Evolutionary conservation across 2,797 vertebrate genomes (phyloP).

Genomic region (Tadarida brasiliensis): DNA sequence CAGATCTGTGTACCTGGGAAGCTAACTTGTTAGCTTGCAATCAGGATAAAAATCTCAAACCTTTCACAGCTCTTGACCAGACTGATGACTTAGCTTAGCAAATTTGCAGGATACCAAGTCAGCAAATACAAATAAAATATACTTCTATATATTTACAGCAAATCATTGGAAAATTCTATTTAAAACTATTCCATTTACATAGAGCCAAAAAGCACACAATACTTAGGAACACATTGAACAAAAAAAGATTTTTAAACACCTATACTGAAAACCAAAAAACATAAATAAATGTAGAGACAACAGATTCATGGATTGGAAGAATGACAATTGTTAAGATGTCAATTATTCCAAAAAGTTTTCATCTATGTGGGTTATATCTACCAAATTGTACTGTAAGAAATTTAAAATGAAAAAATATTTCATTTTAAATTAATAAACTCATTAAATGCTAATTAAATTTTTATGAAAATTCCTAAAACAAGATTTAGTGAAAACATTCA

Average conservation of each 20-base stretch:
- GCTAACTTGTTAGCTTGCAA: background rate
- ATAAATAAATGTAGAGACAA: background rate
- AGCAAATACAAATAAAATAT: background rate
- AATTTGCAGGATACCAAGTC: background rate
- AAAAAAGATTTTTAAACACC: background rate
- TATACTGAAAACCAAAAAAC: background rate
- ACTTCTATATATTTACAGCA: background rate
- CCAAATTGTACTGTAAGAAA: background rate
- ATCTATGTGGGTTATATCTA: background rate
- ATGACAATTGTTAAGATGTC: no score
- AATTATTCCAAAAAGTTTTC: background rate
- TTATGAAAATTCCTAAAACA: slow-evolving; percentile 24
- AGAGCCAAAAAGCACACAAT: background rate
- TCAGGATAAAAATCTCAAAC: background rate
- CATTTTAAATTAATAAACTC: background rate
- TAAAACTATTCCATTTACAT: background rate
- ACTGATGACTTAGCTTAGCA: background rate
- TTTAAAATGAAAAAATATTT: background rate
- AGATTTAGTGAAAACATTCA: background rate
- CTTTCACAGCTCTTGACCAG: slow-evolving; percentile 24
- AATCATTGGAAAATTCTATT: background rate
- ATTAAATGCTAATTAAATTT: background rate
- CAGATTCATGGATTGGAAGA: no score
- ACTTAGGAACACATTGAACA: background rate
- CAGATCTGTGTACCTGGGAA: background rate